A percentile compares a stretch with the other conserved stretches of the same genome.
Evolutionary conservation across 2,888 invertebrate genomes (phyloP).

Genomic region (Papilio demoleus): DNA sequence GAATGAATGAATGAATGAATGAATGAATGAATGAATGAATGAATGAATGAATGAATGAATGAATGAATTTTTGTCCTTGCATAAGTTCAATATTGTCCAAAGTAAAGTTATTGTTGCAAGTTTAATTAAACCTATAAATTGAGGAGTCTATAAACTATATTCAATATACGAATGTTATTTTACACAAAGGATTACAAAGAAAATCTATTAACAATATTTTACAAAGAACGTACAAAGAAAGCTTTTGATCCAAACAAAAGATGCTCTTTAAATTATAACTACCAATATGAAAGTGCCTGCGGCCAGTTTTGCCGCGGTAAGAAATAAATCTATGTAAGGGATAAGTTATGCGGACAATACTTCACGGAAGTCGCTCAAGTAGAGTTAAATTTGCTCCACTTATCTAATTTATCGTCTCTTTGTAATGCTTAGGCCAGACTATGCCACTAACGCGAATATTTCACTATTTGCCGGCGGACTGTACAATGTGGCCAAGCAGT

Average conservation of each 20-base stretch:
- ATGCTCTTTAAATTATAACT: slow-evolving; percentile 34
- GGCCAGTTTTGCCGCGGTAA: slow-evolving; percentile 55
- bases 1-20: no score
- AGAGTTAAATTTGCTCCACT: slow-evolving; percentile 58
- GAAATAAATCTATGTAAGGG: slow-evolving; percentile 59
- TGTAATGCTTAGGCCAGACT: no score
- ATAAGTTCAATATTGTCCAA: no score
- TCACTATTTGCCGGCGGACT: no score
- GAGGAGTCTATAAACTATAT: background rate
- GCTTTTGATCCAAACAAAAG: slow-evolving; percentile 25
- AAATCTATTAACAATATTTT: slow-evolving; percentile 22
- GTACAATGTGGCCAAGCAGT: no score
- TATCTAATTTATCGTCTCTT: slow-evolving; percentile 47
- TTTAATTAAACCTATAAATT: background rate
- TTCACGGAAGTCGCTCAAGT: slow-evolving; percentile 58
- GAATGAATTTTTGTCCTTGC: no score
- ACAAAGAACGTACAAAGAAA: background rate
- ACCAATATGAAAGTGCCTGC: slow-evolving; percentile 50
- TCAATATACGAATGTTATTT: background rate
- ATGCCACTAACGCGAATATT: no score
- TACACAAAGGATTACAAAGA: slow-evolving; percentile 22
- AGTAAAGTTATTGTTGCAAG: no score
- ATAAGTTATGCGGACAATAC: slow-evolving; percentile 63
- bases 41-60: no score
- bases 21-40: no score